These are phyloP conservation scores for Scomber japonicus DNA, from an alignment of 2,113 vertebrate genomes.

Conservation along the genomic window DNA sequence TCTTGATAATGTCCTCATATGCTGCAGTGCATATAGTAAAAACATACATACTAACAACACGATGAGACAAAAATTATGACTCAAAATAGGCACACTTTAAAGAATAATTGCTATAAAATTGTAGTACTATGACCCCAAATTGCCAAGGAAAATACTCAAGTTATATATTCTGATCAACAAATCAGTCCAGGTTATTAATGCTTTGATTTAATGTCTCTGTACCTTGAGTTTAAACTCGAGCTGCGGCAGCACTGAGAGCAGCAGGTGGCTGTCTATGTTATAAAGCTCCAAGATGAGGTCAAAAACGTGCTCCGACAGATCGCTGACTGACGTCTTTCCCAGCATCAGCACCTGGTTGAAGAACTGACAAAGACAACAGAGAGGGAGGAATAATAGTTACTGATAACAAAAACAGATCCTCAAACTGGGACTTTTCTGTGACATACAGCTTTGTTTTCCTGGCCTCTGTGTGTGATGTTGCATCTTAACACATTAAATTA, in stretches of 20 bases:
- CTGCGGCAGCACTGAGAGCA: conserved; percentile 98
- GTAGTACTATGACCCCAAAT: too few relatives aligned
- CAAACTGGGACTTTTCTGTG: background rate
- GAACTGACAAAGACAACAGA: conserved; percentile 84
- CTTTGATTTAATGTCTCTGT: conserved; percentile 9
- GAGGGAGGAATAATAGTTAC: background rate
- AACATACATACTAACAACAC: background rate
- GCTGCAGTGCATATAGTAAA: background rate
- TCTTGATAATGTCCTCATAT: background rate
- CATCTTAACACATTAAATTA: background rate
- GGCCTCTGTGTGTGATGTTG: background rate
- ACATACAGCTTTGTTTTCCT: background rate
- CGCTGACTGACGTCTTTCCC: conserved; percentile 98
- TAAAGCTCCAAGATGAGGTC: conserved; percentile 98
- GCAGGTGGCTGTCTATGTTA: conserved; percentile 97
- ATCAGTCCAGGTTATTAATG: background rate
- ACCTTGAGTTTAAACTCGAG: conserved; percentile 99
- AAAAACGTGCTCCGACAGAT: conserved; percentile 97
- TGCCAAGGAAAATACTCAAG: background rate
- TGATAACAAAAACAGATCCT: background rate
- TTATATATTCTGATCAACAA: background rate
- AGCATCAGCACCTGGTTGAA: conserved; percentile 99
- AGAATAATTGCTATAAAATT: too few relatives aligned
- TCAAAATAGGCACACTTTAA: too few relatives aligned
- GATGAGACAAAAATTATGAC: background rate